Percentiles rank a stretch among this genome's conserved stretches.
Evolutionary conservation across 2,113 vertebrate genomes (phyloP).

Genomic region (Calidris pugnax): DNA sequence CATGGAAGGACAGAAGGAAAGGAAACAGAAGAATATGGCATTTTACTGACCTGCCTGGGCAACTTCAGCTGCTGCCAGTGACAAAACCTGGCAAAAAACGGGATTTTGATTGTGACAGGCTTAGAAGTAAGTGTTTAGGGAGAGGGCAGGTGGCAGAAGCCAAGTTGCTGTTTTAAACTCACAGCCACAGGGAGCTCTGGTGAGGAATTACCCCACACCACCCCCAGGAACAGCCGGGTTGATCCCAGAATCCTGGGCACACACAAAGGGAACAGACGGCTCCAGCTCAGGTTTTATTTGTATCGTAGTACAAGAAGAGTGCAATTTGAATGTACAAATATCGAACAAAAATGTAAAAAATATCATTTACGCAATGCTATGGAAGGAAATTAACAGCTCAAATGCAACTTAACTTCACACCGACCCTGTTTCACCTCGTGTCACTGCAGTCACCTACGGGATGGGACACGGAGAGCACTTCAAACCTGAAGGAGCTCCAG

Average conservation of each 20-base stretch:
- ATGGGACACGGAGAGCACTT: background rate
- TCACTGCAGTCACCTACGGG: slow-evolving; percentile 31
- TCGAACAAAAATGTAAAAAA: slow-evolving; percentile 74
- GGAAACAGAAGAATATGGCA: background rate
- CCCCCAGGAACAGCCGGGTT: background rate
- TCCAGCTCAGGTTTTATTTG: slow-evolving; percentile 76
- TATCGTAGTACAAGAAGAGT: slow-evolving; percentile 72
- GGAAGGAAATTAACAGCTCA: slow-evolving; percentile 64
- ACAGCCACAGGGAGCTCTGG: background rate
- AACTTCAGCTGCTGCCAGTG: background rate
- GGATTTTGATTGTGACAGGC: background rate
- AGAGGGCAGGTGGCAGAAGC: background rate
- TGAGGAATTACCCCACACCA: background rate
- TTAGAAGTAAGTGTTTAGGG: background rate
- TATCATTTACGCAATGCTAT: slow-evolving; percentile 64
- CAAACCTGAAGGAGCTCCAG: slow-evolving; percentile 36
- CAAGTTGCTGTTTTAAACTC: background rate
- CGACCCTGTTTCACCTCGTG: slow-evolving; percentile 66
- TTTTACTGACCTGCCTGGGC: background rate
- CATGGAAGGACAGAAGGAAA: background rate
- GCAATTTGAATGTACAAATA: slow-evolving; percentile 76
- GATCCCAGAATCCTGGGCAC: background rate
- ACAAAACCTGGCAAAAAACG: background rate
- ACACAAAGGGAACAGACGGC: slow-evolving; percentile 44
- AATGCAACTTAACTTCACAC: slow-evolving; percentile 56